These are phyloP conservation scores for Hylomyscus alleni DNA, from an alignment of 2,797 vertebrate genomes.

Conservation along the genomic window DNA sequence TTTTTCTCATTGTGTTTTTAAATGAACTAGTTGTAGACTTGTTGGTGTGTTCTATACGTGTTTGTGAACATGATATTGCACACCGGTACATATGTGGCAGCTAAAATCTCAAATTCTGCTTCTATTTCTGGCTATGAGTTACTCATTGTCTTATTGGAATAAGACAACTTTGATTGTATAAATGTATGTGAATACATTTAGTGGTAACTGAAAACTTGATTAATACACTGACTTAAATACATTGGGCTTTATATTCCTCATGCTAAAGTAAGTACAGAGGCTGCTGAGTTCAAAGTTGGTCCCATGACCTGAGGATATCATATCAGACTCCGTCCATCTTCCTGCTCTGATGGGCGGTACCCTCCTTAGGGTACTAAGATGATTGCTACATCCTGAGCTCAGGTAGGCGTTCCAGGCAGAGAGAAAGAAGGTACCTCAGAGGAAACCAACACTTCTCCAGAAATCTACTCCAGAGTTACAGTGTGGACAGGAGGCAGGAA, in stretches of 20 bases:
- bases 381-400: not conserved
- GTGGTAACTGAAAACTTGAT: slow-evolving; percentile 41
- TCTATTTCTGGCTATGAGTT: not conserved
- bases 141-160: slow-evolving; percentile 2
- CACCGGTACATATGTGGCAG: not conserved
- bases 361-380: not conserved
- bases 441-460: slow-evolving; percentile 2
- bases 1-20: not conserved
- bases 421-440: not conserved
- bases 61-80: not conserved
- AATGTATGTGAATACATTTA: not conserved
- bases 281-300: not conserved
- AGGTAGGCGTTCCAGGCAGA: not conserved
- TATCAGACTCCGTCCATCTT: not conserved
- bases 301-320: not conserved
- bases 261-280: not conserved
- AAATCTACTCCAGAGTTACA: not conserved
- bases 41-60: not conserved
- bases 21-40: not conserved
- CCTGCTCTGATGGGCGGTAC: not conserved
- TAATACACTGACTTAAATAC: not conserved
- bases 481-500: not conserved
- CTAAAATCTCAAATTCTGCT: not conserved
- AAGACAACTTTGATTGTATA: not conserved
- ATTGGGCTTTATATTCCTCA: slow-evolving; percentile 21